phyloP scores from a whole-genome alignment of 1,140 invertebrate genomes.

The Eriosoma lanigerum region DNA sequence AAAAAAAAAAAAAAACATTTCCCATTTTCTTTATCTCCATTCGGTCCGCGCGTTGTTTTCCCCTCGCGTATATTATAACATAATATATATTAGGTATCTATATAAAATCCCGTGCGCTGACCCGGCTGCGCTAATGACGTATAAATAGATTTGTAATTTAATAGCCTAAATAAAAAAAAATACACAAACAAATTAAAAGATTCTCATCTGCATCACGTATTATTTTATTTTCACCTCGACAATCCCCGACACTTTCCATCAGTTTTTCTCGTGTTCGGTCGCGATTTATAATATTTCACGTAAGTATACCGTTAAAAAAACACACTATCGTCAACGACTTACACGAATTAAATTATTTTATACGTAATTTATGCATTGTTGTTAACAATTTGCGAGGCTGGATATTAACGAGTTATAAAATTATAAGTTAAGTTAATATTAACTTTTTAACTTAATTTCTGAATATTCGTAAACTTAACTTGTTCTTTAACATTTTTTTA shows the following conservation, averaged over 20 bases:
- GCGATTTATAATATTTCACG: neutral
- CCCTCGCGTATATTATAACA: neutral
- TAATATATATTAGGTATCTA: neutral
- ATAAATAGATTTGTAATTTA: conserved; percentile 11
- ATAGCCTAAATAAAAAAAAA: neutral
- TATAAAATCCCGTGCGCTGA: neutral
- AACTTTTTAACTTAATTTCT: too few relatives aligned
- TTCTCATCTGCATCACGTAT: neutral
- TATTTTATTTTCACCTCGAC: neutral
- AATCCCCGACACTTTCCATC: conserved; percentile 16
- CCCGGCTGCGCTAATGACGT: conserved; percentile 19
- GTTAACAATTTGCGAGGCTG: neutral
- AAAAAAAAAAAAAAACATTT: conserved; percentile 11
- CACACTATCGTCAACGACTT: neutral
- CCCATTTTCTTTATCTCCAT: neutral
- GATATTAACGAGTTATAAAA: too few relatives aligned
- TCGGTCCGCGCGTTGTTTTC: neutral
- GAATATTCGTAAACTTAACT: too few relatives aligned
- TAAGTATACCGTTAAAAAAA: neutral
- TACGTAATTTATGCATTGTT: neutral
- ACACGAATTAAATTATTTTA: neutral
- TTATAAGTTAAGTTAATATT: too few relatives aligned
- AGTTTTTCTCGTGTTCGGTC: too few relatives aligned
- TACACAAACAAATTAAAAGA: conserved; percentile 13
- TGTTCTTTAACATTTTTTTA: too few relatives aligned